Evolutionary conservation across 1,140 invertebrate genomes (phyloP), one percentile per base, ranked within the genome.

Genomic region (Pseudomyrmex flavicornis): DNA sequence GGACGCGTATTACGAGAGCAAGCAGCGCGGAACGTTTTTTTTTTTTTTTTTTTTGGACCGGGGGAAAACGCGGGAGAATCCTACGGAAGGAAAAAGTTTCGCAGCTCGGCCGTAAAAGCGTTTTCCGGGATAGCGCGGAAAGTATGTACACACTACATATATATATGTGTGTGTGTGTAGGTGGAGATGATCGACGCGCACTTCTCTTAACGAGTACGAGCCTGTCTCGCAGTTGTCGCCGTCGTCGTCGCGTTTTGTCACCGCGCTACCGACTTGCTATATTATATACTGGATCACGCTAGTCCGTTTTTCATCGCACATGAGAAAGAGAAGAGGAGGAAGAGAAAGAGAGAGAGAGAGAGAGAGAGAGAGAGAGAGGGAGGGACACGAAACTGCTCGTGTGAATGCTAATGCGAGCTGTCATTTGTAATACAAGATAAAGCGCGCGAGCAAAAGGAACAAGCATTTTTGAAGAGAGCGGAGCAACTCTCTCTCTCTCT

Each of bases 1-100:
- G 59, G 70, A 46, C 72, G 86, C 74, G 85, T 88, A 88, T 85
- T 87, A 87, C 22, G 17, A 26, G 44, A 35, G 62, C 35, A 54
- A 83, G 54, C 44, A 59, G 56, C 63, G 46, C 50, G 35, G 35
- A 1, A 1, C 35, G 35, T 35, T 35, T 35, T 35, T 35, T 35
- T 35, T 35, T n/a, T n/a, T 35, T 35, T 35, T 35, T 48, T 74
- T 62, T 54, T 84, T 84, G 70, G 76, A 63, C 9, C n/a, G 1
- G 15, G 46, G 56, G 2, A 35, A 58, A 9, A 13, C 13, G 46
- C n/a, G 26, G 12, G 17, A 74, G 13, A 50, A 62, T 59, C 44
- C 44, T 70, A 79, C 44, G 9, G 15, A n/a, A 69, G 5, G 26
- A 79, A 70, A 58, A 59, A 79, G 66, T 74, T 82, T 63, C 17